These are phyloP conservation scores for Pollachius pollachius DNA, from an alignment of 2,113 vertebrate species.

Conservation along the genomic window DNA sequence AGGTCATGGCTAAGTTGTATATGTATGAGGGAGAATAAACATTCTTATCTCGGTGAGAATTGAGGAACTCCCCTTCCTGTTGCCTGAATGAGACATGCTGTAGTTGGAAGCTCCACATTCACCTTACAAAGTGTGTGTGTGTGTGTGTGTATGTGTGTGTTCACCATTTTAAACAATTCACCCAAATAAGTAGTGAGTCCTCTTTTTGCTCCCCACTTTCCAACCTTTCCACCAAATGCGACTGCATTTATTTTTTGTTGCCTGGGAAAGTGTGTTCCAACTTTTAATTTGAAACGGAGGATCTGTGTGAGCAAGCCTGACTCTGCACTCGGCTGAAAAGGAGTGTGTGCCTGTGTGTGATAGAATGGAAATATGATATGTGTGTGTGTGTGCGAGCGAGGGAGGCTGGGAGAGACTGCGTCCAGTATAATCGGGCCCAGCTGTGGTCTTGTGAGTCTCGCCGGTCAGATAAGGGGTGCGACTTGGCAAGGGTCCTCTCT, in stretches of 20 bases:
- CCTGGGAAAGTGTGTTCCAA: not conserved
- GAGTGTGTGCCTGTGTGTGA: conserved; percentile 2
- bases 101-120: conserved; percentile 43
- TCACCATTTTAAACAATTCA: conserved; percentile 5
- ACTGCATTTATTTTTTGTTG: not conserved
- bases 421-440: conserved; percentile 65
- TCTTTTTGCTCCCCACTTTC: not conserved
- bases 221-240: not conserved
- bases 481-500: conserved; percentile 48
- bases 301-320: conserved; percentile 21
- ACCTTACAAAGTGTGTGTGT: conserved; percentile 32
- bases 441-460: conserved; percentile 71
- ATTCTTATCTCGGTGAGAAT: conserved; percentile 64
- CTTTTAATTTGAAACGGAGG: not conserved
- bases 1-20: conserved; percentile 26
- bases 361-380: conserved; percentile 18
- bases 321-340: conserved; percentile 8
- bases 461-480: conserved; percentile 63
- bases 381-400: conserved; percentile 35
- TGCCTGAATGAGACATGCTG: conserved; percentile 64
- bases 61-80: conserved; percentile 71
- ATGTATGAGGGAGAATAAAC: conserved; percentile 34
- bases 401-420: conserved; percentile 2
- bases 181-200: not conserved
- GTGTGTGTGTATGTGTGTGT: not conserved